A percentile compares a stretch with the other conserved stretches of the same genome.
These are phyloP conservation scores for Drosophila grimshawi DNA, from an alignment of 1,140 invertebrate species.

Conservation along the genomic window DNA sequence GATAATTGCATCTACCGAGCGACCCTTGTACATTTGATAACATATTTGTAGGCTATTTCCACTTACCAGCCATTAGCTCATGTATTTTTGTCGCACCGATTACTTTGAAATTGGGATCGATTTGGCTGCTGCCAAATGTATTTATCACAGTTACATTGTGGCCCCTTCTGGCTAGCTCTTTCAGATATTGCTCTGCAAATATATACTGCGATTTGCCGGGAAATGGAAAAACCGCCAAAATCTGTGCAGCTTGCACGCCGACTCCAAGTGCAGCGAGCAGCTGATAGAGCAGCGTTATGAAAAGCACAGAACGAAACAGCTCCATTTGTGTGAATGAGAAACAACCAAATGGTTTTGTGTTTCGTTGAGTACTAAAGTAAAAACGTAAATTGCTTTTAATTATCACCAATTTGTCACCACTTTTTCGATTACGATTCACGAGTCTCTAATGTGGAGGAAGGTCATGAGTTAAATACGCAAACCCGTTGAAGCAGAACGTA, in stretches of 20 bases:
- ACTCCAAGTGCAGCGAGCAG: constrained; percentile 3
- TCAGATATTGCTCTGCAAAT: constrained; percentile 76
- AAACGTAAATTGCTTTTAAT: constrained; percentile 12
- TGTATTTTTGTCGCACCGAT: constrained; percentile 77
- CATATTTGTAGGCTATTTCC: too few species aligned
- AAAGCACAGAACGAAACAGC: not conserved
- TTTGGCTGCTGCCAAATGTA: constrained; percentile 77
- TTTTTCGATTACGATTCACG: not conserved
- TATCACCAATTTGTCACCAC: constrained; percentile 2
- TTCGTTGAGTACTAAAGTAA: constrained; percentile 14
- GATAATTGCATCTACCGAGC: too few species aligned
- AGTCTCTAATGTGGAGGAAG: not conserved
- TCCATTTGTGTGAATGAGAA: constrained; percentile 15
- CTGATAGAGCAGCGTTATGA: constrained; percentile 1
- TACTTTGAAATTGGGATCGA: constrained; percentile 71
- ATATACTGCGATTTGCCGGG: constrained; percentile 77
- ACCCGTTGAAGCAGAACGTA: constrained; percentile 39
- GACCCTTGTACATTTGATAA: not conserved
- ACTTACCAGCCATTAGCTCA: constrained; percentile 63
- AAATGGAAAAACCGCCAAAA: constrained; percentile 76
- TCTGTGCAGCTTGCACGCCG: constrained; percentile 48
- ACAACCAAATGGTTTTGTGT: constrained; percentile 1
- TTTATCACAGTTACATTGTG: constrained; percentile 85
- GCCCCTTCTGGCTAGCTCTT: constrained; percentile 82
- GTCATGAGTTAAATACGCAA: constrained; percentile 8